Conservation (phyloP, 2,888 invertebrate genomes). For the Pseudanteris insignis region DNA sequence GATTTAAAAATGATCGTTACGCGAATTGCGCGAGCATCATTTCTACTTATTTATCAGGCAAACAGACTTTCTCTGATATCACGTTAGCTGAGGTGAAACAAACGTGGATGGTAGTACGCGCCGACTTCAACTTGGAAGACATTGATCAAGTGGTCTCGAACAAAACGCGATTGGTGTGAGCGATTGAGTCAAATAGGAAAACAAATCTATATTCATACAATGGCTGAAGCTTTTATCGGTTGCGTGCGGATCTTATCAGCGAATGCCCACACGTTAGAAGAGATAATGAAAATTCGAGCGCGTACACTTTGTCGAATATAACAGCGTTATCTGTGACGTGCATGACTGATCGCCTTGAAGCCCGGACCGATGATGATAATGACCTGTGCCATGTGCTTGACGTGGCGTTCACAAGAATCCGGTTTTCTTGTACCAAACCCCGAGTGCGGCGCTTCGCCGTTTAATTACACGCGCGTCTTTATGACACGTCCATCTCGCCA, state of each 20-base stretch:
- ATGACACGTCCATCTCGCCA: slow-evolving; percentile 27
- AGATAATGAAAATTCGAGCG: neutral
- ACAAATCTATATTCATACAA: neutral
- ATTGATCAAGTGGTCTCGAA: neutral
- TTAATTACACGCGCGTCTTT: slow-evolving; percentile 36
- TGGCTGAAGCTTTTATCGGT: slow-evolving; percentile 7
- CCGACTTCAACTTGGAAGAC: neutral
- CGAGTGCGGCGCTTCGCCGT: slow-evolving; percentile 8
- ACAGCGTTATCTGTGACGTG: slow-evolving; percentile 30
- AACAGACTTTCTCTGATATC: no score
- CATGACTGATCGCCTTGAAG: slow-evolving; percentile 28
- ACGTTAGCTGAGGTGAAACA: no score
- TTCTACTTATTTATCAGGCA: no score
- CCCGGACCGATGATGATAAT: slow-evolving; percentile 15
- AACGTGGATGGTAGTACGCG: no score
- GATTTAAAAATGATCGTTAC: no score
- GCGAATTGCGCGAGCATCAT: no score
- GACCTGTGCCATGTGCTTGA: slow-evolving; percentile 29
- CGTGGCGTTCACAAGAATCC: slow-evolving; percentile 30
- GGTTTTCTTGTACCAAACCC: slow-evolving; percentile 24
- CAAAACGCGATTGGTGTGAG: neutral
- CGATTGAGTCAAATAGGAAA: neutral
- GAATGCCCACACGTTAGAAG: slow-evolving; percentile 8
- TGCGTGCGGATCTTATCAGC: slow-evolving; percentile 11
- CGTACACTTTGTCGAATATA: slow-evolving; percentile 26